Evolutionary conservation across 2,113 vertebrate genomes (phyloP).

Genomic region (Coptodon rendalli): DNA sequence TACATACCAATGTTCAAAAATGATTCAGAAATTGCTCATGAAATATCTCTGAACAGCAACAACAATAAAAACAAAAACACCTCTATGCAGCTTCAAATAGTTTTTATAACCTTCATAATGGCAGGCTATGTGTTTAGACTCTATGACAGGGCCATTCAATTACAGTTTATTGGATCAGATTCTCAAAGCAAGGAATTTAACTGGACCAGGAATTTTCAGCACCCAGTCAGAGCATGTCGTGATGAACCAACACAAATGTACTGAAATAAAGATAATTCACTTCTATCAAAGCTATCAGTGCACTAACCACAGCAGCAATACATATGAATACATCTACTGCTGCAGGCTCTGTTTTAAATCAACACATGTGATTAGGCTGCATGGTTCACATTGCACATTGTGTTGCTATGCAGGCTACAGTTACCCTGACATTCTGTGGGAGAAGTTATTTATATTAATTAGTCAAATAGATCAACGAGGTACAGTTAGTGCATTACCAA

Average conservation of each 20-base stretch:
- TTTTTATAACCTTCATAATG: too few relatives aligned
- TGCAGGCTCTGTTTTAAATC: not conserved
- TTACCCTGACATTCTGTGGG: rapidly evolving
- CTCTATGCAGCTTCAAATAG: rapidly evolving
- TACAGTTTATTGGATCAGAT: not conserved
- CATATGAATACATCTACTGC: not conserved
- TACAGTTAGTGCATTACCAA: not conserved
- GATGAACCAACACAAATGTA: too few relatives aligned
- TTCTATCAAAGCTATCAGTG: not conserved
- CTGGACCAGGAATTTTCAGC: rapidly evolving
- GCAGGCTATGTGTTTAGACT: too few relatives aligned
- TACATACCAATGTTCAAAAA: not conserved
- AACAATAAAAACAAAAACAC: not conserved
- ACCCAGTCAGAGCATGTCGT: not conserved
- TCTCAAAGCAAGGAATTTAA: not conserved
- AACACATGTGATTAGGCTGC: rapidly evolving
- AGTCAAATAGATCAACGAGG: not conserved
- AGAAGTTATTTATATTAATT: rapidly evolving
- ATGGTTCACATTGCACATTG: not conserved
- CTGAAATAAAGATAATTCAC: not conserved
- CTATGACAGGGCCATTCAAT: too few relatives aligned
- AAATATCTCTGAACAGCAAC: not conserved
- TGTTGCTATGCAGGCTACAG: not conserved
- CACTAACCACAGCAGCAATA: not conserved
- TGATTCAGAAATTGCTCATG: not conserved